Conservation (phyloP, 2,113 vertebrate genomes). For the Montifringilla adamsi region DNA sequence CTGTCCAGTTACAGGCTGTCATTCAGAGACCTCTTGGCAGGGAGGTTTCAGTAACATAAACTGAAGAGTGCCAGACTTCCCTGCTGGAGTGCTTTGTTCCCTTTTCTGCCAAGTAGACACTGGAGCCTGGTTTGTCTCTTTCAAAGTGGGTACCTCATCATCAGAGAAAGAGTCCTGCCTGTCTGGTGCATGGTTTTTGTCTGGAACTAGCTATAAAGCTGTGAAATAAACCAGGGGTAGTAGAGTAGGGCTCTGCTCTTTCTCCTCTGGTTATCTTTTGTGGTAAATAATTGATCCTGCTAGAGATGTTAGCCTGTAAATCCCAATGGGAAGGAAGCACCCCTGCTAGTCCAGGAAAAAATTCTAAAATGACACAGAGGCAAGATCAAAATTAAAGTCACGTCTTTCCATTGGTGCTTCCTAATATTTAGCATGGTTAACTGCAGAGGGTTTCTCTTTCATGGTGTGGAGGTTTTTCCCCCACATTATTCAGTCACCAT, state of each 20-base stretch:
- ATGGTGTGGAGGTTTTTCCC: fast-evolving
- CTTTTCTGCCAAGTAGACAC: not conserved
- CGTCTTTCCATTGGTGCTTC: not conserved
- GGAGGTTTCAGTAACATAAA: not conserved
- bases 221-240: not conserved
- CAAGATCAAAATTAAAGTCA: not conserved
- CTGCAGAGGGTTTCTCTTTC: not conserved
- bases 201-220: not conserved
- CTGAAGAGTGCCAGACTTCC: not conserved
- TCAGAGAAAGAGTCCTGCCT: not conserved
- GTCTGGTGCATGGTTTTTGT: not conserved
- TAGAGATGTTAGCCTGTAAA: not conserved
- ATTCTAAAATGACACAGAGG: not conserved
- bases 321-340: not conserved
- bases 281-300: not conserved
- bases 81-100: not conserved
- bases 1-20: not conserved
- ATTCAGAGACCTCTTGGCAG: not conserved
- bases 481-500: fast-evolving
- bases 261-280: not conserved
- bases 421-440: not conserved
- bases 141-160: not conserved
- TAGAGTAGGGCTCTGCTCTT: not conserved
- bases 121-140: not conserved
- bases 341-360: not conserved